Conservation (phyloP, 2,797 vertebrate species). For the Meriones psammophilus region DNA sequence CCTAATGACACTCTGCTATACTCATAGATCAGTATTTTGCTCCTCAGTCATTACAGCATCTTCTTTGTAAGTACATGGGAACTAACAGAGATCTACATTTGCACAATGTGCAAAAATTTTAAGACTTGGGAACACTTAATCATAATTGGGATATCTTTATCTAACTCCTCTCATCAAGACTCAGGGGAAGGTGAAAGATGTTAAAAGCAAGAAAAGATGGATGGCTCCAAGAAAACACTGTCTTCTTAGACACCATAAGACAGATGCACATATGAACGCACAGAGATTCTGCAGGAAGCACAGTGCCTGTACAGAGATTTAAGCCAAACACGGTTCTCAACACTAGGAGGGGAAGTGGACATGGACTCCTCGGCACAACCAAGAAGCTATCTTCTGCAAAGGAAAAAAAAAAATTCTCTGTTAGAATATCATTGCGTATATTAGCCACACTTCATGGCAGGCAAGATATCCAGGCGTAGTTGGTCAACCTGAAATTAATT, state of each 20-base stretch:
- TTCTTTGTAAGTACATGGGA: background rate
- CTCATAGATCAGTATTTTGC: background rate
- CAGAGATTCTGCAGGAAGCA: background rate
- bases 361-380: background rate
- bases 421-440: too few relatives aligned
- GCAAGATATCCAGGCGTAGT: too few relatives aligned
- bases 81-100: background rate
- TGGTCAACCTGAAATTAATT: background rate
- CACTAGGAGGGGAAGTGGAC: too few relatives aligned
- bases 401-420: background rate
- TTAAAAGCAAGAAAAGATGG: background rate
- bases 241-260: background rate
- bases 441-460: too few relatives aligned
- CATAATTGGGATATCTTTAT: background rate
- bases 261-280: background rate
- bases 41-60: background rate
- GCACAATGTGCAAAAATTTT: background rate
- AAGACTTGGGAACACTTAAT: background rate
- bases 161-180: background rate
- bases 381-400: background rate
- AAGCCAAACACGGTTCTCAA: background rate
- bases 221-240: background rate
- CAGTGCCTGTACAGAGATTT: background rate
- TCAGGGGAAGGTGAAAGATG: background rate
- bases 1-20: background rate